These are phyloP conservation scores for Octomys mimax DNA, from an alignment of 2,797 vertebrate genomes.

Conservation along the genomic window DNA sequence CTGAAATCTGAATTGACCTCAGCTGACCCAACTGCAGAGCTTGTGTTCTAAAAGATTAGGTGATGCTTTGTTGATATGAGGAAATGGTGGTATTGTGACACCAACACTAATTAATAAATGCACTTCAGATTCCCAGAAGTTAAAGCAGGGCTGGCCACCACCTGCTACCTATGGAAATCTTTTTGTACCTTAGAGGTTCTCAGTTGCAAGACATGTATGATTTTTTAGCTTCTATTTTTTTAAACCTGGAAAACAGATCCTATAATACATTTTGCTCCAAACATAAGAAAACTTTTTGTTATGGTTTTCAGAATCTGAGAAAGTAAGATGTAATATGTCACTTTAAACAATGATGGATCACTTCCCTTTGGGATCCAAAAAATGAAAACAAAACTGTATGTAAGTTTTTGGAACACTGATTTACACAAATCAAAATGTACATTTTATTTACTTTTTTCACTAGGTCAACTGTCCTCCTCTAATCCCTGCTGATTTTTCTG, in stretches of 20 bases:
- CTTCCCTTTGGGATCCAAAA: not conserved
- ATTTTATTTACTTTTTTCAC: not conserved
- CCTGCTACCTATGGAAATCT: not conserved
- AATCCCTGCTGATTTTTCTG: constrained; percentile 1
- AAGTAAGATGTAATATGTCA: not conserved
- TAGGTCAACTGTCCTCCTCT: not conserved
- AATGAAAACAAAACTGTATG: not conserved
- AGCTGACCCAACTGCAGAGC: not conserved
- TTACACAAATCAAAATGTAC: not conserved
- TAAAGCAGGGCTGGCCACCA: not conserved
- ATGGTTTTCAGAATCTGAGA: not conserved
- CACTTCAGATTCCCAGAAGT: not conserved
- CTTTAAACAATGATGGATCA: not conserved
- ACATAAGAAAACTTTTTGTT: not conserved
- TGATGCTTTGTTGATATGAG: not conserved
- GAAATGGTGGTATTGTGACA: not conserved
- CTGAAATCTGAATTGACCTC: not conserved
- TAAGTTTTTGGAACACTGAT: not conserved
- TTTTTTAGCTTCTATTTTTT: not conserved
- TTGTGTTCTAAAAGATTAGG: not conserved
- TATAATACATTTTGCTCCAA: not conserved
- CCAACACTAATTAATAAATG: not conserved
- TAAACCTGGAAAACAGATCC: not conserved
- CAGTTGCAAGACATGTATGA: not conserved
- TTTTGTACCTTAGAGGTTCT: not conserved